Evolutionary conservation across 2,797 vertebrate genomes (phyloP).

Genomic region (Acanthurus leucopareius): DNA sequence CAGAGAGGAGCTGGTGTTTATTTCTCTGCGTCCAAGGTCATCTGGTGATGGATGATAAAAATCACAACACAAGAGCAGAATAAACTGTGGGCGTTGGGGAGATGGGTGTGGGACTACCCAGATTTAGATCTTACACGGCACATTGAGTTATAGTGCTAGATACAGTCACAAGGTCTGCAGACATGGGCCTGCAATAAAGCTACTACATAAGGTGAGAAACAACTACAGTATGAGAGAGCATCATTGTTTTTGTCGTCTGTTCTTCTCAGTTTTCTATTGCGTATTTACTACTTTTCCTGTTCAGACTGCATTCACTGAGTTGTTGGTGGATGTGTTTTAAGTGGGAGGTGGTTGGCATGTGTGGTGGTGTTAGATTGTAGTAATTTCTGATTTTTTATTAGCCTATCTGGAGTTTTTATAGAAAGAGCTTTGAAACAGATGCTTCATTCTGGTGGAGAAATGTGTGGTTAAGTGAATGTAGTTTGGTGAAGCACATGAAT

Average conservation of each 20-base stretch:
- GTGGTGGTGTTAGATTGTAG: too few relatives aligned
- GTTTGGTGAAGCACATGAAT: not conserved
- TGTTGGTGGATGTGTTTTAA: too few relatives aligned
- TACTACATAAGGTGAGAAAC: too few relatives aligned
- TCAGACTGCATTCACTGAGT: too few relatives aligned
- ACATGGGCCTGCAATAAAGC: not conserved
- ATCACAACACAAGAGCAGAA: constrained; percentile 9
- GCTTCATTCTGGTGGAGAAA: not conserved
- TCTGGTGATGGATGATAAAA: constrained; percentile 23
- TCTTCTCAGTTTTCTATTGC: too few relatives aligned
- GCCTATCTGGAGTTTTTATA: not conserved
- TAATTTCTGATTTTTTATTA: too few relatives aligned
- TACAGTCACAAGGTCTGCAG: not conserved
- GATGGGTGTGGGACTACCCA: not conserved
- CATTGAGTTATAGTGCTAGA: not conserved
- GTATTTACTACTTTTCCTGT: too few relatives aligned
- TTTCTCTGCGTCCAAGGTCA: constrained; percentile 19
- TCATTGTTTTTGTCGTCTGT: too few relatives aligned
- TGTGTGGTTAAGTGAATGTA: not conserved
- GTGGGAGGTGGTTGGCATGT: too few relatives aligned
- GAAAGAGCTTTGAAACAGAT: too few relatives aligned
- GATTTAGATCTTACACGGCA: not conserved
- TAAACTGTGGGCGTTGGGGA: not conserved
- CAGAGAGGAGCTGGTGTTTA: constrained; percentile 12
- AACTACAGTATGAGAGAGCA: too few relatives aligned